These are phyloP conservation scores for Phrynocephalus vlangalii DNA, from an alignment of 2,797 vertebrate species.

Conservation along the genomic window DNA sequence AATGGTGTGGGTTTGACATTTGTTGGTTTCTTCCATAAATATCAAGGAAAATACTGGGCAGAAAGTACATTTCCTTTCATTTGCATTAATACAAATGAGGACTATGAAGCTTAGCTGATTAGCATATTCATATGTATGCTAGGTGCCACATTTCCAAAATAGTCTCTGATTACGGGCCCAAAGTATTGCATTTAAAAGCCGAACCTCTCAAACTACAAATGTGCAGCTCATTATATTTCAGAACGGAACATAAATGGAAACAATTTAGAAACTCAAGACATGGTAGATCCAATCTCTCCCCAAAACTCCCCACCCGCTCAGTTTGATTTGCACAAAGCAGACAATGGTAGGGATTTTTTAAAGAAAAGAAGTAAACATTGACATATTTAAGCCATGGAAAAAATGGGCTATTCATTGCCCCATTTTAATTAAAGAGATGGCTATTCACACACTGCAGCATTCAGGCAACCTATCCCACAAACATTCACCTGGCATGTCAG, in stretches of 20 bases:
- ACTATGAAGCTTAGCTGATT: constrained; percentile 81
- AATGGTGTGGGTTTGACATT: constrained; percentile 32
- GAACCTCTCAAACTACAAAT: constrained; percentile 55
- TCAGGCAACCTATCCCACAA: not conserved
- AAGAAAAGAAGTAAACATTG: not conserved
- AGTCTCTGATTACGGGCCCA: constrained; percentile 74
- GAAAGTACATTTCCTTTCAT: constrained; percentile 74
- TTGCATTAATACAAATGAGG: constrained; percentile 82
- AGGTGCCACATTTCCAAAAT: constrained; percentile 73
- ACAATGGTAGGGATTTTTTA: constrained; percentile 20
- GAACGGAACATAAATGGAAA: constrained; percentile 14
- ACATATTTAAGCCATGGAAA: constrained; percentile 12
- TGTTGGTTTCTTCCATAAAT: constrained; percentile 81
- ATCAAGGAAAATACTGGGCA: constrained; percentile 80
- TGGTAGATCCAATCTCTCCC: not conserved
- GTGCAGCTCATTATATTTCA: constrained; percentile 31
- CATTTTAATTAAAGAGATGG: constrained; percentile 36
- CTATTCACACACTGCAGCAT: not conserved
- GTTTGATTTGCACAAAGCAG: constrained; percentile 10
- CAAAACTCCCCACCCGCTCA: not conserved
- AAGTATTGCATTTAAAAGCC: constrained; percentile 60
- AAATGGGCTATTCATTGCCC: not conserved
- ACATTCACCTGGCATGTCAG: not conserved
- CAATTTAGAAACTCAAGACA: constrained; percentile 34
- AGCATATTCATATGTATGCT: constrained; percentile 79